Evolutionary conservation across 1,140 invertebrate species (phyloP).

Genomic region (Brachionus paranguensis): DNA sequence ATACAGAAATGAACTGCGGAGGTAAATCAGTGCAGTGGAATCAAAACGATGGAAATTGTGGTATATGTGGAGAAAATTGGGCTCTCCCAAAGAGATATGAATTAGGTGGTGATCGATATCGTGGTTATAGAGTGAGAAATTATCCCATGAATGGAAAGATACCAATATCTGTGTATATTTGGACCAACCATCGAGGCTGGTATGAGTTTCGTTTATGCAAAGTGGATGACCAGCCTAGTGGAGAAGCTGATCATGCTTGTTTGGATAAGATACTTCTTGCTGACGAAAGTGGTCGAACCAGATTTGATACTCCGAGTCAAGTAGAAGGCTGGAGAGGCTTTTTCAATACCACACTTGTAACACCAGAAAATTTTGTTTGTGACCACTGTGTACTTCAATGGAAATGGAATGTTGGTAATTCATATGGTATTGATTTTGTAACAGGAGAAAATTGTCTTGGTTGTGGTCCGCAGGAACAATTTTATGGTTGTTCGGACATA

Average conservation of each 20-base stretch:
- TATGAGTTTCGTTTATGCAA: constrained; percentile 46
- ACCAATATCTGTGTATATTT: constrained; percentile 15
- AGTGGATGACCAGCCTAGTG: not conserved
- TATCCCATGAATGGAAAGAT: not conserved
- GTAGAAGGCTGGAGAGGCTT: not conserved
- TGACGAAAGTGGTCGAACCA: not conserved
- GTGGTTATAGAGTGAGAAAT: not conserved
- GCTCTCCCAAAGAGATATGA: not conserved
- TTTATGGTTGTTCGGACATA: constrained; percentile 37
- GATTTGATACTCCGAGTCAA: not conserved
- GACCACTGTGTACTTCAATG: constrained; percentile 51
- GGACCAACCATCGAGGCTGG: constrained; percentile 46
- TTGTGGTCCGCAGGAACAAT: constrained; percentile 43
- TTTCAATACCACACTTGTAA: constrained; percentile 5
- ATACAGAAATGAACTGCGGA: constrained; percentile 80
- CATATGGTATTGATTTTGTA: constrained; percentile 35
- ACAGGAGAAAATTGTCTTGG: constrained; percentile 40
- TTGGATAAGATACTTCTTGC: not conserved
- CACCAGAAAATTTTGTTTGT: constrained; percentile 47
- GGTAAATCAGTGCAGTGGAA: constrained; percentile 63
- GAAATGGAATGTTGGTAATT: constrained; percentile 39
- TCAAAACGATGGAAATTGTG: constrained; percentile 27
- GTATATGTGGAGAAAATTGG: constrained; percentile 35
- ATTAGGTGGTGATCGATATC: constrained; percentile 11
- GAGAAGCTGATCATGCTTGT: constrained; percentile 17